phyloP scores from a whole-genome alignment of 2,888 invertebrate species.

The Dicroscelio sp. region DNA sequence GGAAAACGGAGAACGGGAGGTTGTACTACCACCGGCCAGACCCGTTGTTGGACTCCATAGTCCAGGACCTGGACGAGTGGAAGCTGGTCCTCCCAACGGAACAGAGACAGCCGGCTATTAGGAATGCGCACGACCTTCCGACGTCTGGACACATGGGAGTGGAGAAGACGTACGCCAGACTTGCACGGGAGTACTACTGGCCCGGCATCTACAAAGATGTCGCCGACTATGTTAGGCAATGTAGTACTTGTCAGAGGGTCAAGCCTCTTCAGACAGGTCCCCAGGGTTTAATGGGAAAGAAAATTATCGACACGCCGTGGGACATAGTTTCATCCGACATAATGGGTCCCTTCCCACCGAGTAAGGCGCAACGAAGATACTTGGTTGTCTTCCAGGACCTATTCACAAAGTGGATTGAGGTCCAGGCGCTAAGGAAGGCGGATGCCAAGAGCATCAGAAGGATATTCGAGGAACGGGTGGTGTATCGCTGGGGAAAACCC shows the following conservation, averaged over 20 bases:
- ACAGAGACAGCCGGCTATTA: neutral
- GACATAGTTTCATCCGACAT: too few species aligned
- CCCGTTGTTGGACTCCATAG: neutral
- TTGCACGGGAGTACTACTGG: neutral
- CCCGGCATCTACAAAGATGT: constrained; percentile 6
- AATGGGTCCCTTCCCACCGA: too few species aligned
- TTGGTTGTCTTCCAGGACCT: constrained; percentile 21
- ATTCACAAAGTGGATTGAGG: constrained; percentile 36
- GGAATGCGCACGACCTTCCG: neutral
- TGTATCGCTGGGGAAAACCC: neutral
- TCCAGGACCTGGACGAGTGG: neutral
- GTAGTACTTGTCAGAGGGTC: too few species aligned
- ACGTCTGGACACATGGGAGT: neutral
- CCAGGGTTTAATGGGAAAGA: neutral
- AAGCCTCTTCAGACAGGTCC: neutral
- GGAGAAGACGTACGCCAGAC: constrained; percentile 10
- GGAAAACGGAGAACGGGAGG: neutral
- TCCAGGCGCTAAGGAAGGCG: neutral
- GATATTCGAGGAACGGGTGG: neutral
- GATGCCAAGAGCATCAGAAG: neutral
- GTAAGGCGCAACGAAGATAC: neutral
- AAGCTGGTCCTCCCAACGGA: neutral
- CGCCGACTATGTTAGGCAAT: too few species aligned
- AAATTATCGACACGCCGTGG: neutral
- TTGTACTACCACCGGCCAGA: constrained; percentile 17